Conservation (phyloP, 2,113 vertebrate genomes). For the Pomatostomus ruficeps region DNA sequence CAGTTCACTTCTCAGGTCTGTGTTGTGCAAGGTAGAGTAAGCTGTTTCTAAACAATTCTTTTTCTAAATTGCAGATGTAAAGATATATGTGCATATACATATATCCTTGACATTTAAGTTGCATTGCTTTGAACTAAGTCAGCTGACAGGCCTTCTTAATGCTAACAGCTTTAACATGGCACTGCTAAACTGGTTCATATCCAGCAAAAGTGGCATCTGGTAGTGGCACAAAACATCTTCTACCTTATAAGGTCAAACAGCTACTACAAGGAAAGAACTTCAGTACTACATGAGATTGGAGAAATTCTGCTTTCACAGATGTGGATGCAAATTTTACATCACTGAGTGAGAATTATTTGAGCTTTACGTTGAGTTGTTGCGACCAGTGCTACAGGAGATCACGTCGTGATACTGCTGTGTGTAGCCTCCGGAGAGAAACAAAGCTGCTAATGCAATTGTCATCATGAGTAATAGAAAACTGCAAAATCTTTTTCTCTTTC, state of each 20-base stretch:
- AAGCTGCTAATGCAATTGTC: background rate
- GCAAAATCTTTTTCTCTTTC: constrained; percentile 52
- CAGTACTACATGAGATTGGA: background rate
- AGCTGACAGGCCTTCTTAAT: constrained; percentile 19
- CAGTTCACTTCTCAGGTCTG: background rate
- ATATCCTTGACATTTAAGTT: constrained; percentile 15
- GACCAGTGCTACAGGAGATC: background rate
- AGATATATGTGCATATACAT: background rate
- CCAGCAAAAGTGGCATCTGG: background rate
- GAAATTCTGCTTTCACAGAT: background rate
- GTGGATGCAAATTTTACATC: background rate
- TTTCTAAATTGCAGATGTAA: constrained; percentile 23
- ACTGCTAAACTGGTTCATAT: background rate
- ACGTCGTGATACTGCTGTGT: accelerated
- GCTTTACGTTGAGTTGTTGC: background rate
- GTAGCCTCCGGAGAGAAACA: background rate
- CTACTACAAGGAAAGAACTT: constrained; percentile 23
- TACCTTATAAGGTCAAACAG: constrained; percentile 20
- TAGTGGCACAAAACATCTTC: background rate
- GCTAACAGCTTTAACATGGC: background rate
- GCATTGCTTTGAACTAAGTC: constrained; percentile 38
- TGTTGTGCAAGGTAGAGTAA: background rate
- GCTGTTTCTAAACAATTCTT: background rate
- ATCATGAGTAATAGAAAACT: constrained; percentile 14
- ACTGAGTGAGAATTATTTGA: background rate